Percentiles rank a stretch among this genome's conserved stretches.
phyloP scores from a whole-genome alignment of 2,113 vertebrate genomes.

The Stomatorhinus ivindoensis region DNA sequence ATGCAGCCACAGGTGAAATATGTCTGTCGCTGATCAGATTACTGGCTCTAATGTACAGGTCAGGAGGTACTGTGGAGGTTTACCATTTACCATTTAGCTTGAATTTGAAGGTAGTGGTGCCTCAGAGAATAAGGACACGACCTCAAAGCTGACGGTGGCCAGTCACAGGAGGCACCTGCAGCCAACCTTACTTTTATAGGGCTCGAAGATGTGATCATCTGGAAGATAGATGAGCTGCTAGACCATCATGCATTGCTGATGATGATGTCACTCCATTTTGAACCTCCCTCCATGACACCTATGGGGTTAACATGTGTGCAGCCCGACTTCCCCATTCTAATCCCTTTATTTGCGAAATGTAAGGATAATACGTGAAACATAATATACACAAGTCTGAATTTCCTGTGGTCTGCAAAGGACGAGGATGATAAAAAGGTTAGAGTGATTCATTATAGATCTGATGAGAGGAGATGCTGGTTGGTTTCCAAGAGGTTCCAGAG shows the following conservation, averaged over 20 bases:
- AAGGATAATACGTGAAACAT: neutral
- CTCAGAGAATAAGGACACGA: neutral
- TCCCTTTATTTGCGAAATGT: neutral
- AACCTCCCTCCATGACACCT: neutral
- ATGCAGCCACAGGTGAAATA: neutral
- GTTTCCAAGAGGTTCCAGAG: neutral
- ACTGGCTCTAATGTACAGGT: neutral
- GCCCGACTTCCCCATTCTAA: neutral
- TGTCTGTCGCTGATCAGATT: neutral
- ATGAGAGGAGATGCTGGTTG: conserved; percentile 7
- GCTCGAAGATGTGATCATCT: neutral
- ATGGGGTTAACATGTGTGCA: neutral
- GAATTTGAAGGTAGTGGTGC: neutral
- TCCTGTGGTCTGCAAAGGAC: neutral
- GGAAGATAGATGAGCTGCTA: neutral
- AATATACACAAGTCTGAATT: neutral
- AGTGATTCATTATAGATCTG: neutral
- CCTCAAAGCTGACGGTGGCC: neutral
- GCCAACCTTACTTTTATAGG: neutral
- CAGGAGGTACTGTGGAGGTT: neutral
- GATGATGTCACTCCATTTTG: neutral
- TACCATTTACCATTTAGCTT: neutral
- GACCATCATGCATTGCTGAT: neutral
- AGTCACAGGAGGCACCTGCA: neutral
- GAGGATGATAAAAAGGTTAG: neutral